These are phyloP conservation scores for Catocala fraxini DNA, from an alignment of 2,888 invertebrate species.

Conservation along the genomic window DNA sequence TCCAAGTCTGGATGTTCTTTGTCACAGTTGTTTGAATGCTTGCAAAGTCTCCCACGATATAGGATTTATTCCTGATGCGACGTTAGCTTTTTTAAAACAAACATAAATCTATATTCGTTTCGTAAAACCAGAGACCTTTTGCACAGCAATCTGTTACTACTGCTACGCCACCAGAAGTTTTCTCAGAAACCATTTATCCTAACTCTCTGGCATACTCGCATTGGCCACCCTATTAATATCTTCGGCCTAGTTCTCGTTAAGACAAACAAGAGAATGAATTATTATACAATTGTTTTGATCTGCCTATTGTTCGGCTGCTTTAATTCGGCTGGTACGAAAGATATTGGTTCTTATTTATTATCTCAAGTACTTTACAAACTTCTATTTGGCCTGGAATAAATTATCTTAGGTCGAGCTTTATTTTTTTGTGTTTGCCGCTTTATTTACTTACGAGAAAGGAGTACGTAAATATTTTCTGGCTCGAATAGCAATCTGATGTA, in stretches of 20 bases:
- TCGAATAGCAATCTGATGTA: too few species aligned
- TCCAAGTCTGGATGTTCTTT: too few species aligned
- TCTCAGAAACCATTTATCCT: too few species aligned
- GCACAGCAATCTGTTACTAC: too few species aligned
- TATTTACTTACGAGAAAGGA: constrained; percentile 1
- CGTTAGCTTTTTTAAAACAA: too few species aligned
- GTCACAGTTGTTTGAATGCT: too few species aligned
- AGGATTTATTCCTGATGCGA: too few species aligned
- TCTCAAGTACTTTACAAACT: constrained; percentile 17
- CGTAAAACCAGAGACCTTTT: too few species aligned
- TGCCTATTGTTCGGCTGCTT: constrained; percentile 33
- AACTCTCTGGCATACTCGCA: not conserved
- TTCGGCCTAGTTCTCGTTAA: constrained; percentile 37
- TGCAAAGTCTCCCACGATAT: too few species aligned
- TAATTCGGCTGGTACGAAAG: constrained; percentile 35
- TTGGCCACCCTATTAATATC: constrained; percentile 30
- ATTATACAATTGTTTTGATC: constrained; percentile 45
- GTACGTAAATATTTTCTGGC: not conserved
- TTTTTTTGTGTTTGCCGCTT: not conserved
- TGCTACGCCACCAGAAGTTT: too few species aligned
- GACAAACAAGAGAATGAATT: constrained; percentile 47
- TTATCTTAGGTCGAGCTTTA: constrained; percentile 6
- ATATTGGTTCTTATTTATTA: constrained; percentile 39
- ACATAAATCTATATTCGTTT: too few species aligned
- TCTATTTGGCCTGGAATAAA: constrained; percentile 19